Percentiles rank a stretch among this genome's conserved stretches.
Conservation (phyloP, 2,113 vertebrate genomes). For the Salvelinus alpinus region DNA sequence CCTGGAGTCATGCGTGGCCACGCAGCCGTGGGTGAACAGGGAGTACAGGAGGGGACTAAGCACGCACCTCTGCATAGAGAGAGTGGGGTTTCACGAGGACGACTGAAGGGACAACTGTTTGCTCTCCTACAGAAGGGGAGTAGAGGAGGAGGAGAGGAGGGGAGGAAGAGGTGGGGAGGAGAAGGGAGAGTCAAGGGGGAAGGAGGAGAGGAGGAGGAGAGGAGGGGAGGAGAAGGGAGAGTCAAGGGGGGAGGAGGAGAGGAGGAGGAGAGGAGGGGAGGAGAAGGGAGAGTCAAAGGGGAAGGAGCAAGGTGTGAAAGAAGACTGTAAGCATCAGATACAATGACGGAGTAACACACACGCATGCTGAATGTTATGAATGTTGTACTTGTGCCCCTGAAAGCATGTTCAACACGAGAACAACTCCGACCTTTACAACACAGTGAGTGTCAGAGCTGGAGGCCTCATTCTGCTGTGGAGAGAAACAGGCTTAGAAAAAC, state of each 20-base stretch:
- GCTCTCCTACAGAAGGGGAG: not conserved
- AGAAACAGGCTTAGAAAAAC: not conserved
- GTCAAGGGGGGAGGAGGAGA: not conserved
- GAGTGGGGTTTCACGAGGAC: not conserved
- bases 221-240: not conserved
- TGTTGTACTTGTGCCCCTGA: not conserved
- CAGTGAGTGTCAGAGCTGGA: not conserved
- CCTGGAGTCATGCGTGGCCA: no score
- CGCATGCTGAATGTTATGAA: slow-evolving; percentile 19
- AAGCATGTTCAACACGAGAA: slow-evolving; percentile 29
- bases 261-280: not conserved
- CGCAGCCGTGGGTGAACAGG: no score
- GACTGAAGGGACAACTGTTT: slow-evolving; percentile 9
- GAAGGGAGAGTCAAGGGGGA: no score
- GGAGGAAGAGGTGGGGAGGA: not conserved
- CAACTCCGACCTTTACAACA: slow-evolving; percentile 20
- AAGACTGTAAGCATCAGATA: not conserved
- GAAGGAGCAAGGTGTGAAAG: slow-evolving; percentile 15
- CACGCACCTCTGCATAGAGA: not conserved
- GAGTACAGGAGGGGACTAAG: no score
- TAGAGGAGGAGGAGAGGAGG: not conserved
- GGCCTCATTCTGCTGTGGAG: not conserved
- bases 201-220: no score
- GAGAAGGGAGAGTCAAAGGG: not conserved
- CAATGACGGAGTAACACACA: not conserved